Conservation (phyloP, 2,113 vertebrate species). For the Dasyornis broadbenti region DNA sequence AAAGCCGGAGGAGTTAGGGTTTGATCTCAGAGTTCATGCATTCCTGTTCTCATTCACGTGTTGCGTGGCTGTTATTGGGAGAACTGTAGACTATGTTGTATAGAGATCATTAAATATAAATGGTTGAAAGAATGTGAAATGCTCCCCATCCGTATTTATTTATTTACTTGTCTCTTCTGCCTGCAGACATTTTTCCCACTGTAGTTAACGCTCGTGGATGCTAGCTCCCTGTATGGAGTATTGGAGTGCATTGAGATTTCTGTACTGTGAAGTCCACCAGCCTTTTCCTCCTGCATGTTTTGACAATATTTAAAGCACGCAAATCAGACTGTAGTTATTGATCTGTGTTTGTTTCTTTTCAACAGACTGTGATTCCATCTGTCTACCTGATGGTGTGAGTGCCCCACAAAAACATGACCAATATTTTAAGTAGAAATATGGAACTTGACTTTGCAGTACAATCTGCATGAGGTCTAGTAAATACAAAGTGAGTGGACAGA, state of each 20-base stretch:
- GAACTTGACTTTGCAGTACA: background rate
- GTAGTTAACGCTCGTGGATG: conserved; percentile 28
- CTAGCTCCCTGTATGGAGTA: background rate
- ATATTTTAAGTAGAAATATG: background rate
- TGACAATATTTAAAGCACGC: conserved; percentile 36
- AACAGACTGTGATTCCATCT: conserved; percentile 49
- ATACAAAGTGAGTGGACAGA: background rate
- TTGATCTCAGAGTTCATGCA: conserved; percentile 35
- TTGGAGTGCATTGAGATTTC: background rate
- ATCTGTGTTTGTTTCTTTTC: conserved; percentile 46
- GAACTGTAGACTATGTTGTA: background rate
- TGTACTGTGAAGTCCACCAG: conserved; percentile 19
- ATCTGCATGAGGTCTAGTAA: background rate
- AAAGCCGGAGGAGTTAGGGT: background rate
- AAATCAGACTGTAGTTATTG: conserved; percentile 20
- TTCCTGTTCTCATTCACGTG: conserved; percentile 53
- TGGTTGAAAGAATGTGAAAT: conserved; percentile 8
- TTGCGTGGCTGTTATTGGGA: conserved; percentile 27
- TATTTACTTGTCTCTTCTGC: conserved; percentile 18
- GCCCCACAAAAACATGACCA: background rate
- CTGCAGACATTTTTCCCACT: conserved; percentile 6
- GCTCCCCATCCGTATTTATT: conserved; percentile 26
- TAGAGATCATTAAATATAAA: conserved; percentile 45
- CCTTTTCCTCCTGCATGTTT: conserved; percentile 1
- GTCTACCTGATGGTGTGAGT: conserved; percentile 51